These are phyloP conservation scores for Eleginops maclovinus DNA, from an alignment of 2,113 vertebrate species.

Conservation along the genomic window DNA sequence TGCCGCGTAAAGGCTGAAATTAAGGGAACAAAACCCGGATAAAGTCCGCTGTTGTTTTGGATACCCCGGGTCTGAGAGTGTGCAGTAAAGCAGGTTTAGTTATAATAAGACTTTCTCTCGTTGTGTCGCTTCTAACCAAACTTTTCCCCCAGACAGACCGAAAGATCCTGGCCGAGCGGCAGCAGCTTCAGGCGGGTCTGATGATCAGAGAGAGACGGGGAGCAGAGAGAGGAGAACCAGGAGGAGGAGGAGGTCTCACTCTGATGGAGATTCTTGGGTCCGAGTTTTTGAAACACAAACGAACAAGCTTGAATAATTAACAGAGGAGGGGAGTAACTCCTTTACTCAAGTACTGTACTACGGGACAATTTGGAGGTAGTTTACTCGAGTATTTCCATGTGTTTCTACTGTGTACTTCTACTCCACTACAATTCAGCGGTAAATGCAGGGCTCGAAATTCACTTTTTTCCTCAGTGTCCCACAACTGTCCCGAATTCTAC, in stretches of 20 bases:
- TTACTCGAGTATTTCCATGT: too few relatives aligned
- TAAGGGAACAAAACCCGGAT: not conserved
- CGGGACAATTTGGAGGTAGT: too few relatives aligned
- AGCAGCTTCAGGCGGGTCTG: slow-evolving; percentile 46
- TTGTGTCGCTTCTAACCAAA: not conserved
- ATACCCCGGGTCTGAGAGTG: not conserved
- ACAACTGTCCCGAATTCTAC: too few relatives aligned
- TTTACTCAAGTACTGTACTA: too few relatives aligned
- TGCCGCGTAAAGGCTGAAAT: not conserved
- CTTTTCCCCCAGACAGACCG: not conserved
- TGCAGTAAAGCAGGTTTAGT: not conserved
- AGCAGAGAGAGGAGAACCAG: not conserved
- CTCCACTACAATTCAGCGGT: too few relatives aligned
- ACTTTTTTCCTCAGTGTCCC: too few relatives aligned
- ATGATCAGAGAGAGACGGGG: slow-evolving; percentile 10
- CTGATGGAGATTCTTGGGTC: not conserved
- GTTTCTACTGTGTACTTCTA: too few relatives aligned
- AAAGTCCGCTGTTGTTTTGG: not conserved
- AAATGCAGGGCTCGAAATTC: too few relatives aligned
- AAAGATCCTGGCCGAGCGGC: not conserved
- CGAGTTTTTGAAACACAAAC: too few relatives aligned
- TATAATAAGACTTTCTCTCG: not conserved
- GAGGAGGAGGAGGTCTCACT: slow-evolving; percentile 14
- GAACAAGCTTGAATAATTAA: too few relatives aligned
- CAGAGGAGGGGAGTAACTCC: too few relatives aligned